A percentile compares a stretch with the other conserved stretches of the same genome.
These are phyloP conservation scores for Willisornis vidua DNA, from an alignment of 2,113 vertebrate genomes.

Conservation along the genomic window DNA sequence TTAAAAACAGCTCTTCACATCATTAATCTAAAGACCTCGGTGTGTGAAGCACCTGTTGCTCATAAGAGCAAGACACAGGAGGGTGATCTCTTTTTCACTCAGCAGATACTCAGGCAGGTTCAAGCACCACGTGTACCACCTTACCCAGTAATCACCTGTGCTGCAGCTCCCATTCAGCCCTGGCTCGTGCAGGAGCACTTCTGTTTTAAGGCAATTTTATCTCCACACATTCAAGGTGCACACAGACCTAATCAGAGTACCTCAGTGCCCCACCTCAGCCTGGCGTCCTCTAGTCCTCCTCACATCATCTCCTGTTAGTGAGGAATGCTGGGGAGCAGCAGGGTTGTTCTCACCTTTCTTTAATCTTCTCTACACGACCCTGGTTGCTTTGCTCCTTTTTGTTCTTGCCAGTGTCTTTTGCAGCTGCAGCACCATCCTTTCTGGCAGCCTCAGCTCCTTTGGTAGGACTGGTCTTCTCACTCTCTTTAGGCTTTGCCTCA, in stretches of 20 bases:
- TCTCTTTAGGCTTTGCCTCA: neutral
- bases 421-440: neutral
- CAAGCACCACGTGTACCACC: neutral
- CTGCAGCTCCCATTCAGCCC: neutral
- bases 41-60: neutral
- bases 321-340: neutral
- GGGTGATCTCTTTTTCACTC: neutral
- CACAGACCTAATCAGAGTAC: neutral
- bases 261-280: neutral
- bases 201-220: neutral
- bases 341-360: constrained; percentile 33
- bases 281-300: neutral
- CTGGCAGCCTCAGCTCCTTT: neutral
- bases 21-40: neutral
- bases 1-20: neutral
- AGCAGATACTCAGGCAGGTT: neutral
- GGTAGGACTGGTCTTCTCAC: neutral
- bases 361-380: neutral
- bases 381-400: neutral
- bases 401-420: neutral
- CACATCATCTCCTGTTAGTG: neutral
- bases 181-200: neutral
- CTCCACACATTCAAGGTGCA: fast-evolving
- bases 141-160: neutral
- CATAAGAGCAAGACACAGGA: neutral